Conservation (phyloP, 2,113 vertebrate genomes). For the Xenopus borealis region DNA sequence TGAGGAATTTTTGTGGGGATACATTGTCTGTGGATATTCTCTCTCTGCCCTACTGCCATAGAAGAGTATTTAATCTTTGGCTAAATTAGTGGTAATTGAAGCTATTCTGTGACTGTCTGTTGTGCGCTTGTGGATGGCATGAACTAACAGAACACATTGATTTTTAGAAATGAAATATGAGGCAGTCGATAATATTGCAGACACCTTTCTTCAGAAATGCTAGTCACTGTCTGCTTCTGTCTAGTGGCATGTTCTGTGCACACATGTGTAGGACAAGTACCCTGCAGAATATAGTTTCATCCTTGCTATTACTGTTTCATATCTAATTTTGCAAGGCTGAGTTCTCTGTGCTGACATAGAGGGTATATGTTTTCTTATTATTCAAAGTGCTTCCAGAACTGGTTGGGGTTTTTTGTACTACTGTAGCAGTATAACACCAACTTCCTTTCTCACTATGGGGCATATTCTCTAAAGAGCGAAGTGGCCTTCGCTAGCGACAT, state of each 20-base stretch:
- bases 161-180: conserved; percentile 18
- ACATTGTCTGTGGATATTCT: background rate
- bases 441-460: too few species aligned
- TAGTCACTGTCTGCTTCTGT: conserved; percentile 8
- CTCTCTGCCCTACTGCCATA: background rate
- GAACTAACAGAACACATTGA: conserved; percentile 21
- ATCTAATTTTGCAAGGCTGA: too few species aligned
- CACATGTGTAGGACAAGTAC: too few species aligned
- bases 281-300: too few species aligned
- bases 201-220: conserved; percentile 11
- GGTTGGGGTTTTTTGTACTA: too few species aligned
- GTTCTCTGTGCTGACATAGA: too few species aligned
- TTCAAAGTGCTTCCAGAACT: too few species aligned
- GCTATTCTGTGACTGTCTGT: background rate
- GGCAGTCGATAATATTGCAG: conserved; percentile 15
- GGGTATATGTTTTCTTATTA: too few species aligned
- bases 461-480: too few species aligned
- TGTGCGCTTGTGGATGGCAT: background rate
- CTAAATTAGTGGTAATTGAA: background rate
- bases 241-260: conserved; percentile 3
- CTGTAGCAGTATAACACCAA: too few species aligned
- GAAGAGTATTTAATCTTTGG: background rate
- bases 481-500: too few species aligned
- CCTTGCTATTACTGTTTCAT: too few species aligned
- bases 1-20: background rate